These are phyloP conservation scores for Pecten maximus DNA, from an alignment of 2,888 invertebrate genomes.

Conservation along the genomic window DNA sequence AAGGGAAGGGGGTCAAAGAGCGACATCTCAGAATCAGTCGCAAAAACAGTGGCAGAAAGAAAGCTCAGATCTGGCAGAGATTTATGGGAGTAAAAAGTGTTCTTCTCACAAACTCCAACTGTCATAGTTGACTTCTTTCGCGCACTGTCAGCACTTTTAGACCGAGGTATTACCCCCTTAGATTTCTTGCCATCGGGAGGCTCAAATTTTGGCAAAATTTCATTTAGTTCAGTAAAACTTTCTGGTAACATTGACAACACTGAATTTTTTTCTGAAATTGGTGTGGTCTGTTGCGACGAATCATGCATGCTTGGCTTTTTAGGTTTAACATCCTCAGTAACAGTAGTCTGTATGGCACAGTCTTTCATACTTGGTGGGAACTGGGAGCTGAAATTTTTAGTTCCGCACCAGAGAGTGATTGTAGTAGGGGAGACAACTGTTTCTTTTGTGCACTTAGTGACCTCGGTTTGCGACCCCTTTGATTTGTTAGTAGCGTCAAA, in stretches of 20 bases:
- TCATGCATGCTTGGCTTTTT: slow-evolving; percentile 41
- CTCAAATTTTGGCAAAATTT: slow-evolving; percentile 53
- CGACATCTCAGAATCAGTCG: slow-evolving; percentile 57
- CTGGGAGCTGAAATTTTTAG: slow-evolving; percentile 76
- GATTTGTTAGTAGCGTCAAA: slow-evolving; percentile 54
- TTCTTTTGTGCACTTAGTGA: slow-evolving; percentile 58
- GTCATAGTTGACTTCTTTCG: slow-evolving; percentile 2
- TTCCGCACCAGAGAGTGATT: slow-evolving; percentile 76
- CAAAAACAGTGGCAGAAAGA: slow-evolving; percentile 52
- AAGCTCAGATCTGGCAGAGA: slow-evolving; percentile 77
- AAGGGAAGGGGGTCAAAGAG: slow-evolving; percentile 73
- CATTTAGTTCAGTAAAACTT: slow-evolving; percentile 55
- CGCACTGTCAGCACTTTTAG: slow-evolving; percentile 64
- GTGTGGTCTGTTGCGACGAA: slow-evolving; percentile 50
- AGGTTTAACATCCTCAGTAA: slow-evolving; percentile 38
- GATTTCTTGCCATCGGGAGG: slow-evolving; percentile 46
- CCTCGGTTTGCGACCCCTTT: slow-evolving; percentile 63
- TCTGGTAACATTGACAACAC: slow-evolving; percentile 65
- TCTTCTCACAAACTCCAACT: neutral
- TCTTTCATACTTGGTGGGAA: slow-evolving; percentile 77
- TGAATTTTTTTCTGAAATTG: slow-evolving; percentile 54
- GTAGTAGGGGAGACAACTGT: slow-evolving; percentile 74
- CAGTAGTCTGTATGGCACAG: slow-evolving; percentile 74
- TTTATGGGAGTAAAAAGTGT: slow-evolving; percentile 63
- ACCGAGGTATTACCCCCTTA: slow-evolving; percentile 58